These are phyloP conservation scores for Xanthia icteritia DNA, from an alignment of 2,888 invertebrate species.

Conservation along the genomic window DNA sequence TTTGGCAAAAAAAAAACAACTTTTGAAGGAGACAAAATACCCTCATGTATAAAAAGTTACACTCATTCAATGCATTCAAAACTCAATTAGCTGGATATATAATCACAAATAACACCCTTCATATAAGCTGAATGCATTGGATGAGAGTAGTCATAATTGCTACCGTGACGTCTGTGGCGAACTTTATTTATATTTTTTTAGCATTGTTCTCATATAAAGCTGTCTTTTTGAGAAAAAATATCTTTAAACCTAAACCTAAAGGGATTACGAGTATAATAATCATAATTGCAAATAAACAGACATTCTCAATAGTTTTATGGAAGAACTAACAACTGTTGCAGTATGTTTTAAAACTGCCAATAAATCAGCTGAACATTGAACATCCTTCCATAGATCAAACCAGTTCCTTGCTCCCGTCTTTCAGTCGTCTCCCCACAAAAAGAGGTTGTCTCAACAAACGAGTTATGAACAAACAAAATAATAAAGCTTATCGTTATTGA, in stretches of 20 bases:
- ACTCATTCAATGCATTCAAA: too few species aligned
- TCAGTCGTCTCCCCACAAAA: constrained; percentile 54
- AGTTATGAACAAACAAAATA: constrained; percentile 66
- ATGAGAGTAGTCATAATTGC: too few species aligned
- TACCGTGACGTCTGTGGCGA: too few species aligned
- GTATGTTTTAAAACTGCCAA: constrained; percentile 17
- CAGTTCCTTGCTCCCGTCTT: constrained; percentile 44
- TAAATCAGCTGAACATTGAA: constrained; percentile 43
- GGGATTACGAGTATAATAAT: background rate
- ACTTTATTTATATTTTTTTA: too few species aligned
- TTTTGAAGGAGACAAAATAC: too few species aligned
- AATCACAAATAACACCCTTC: too few species aligned
- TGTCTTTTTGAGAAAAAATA: too few species aligned
- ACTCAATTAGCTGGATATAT: too few species aligned
- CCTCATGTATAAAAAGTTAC: too few species aligned
- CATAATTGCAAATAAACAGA: constrained; percentile 14
- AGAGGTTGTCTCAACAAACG: constrained; percentile 63
- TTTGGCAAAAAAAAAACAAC: too few species aligned
- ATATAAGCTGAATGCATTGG: too few species aligned
- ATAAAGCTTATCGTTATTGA: constrained; percentile 62
- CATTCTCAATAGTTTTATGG: constrained; percentile 13
- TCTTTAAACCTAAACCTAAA: background rate
- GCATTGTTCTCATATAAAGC: too few species aligned
- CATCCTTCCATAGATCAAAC: constrained; percentile 55
- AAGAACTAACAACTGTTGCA: constrained; percentile 15